These are phyloP conservation scores for Myotis planiceps DNA, from an alignment of 2,797 vertebrate genomes.

Conservation along the genomic window DNA sequence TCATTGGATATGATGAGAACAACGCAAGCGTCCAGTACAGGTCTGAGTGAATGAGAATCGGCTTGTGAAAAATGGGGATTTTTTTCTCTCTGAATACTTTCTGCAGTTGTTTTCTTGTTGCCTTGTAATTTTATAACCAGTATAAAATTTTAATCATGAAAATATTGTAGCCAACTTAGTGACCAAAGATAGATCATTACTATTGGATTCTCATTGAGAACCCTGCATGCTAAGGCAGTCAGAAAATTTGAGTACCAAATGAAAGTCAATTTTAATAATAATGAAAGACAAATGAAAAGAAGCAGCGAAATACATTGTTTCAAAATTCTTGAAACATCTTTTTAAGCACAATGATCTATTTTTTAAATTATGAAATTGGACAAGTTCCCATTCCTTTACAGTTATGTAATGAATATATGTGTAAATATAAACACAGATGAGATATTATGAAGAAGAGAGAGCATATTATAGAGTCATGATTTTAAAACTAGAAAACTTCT, in stretches of 20 bases:
- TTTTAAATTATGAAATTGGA: background rate
- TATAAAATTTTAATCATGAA: slow-evolving; percentile 71
- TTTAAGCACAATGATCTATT: background rate
- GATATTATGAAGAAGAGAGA: background rate
- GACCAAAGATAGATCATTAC: background rate
- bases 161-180: slow-evolving; percentile 34
- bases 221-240: background rate
- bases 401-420: background rate
- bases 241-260: background rate
- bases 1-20: slow-evolving; percentile 84
- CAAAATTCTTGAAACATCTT: background rate
- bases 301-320: background rate
- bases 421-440: background rate
- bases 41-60: slow-evolving; percentile 85
- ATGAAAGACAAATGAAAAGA: background rate
- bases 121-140: slow-evolving; percentile 54
- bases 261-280: background rate
- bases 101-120: slow-evolving; percentile 77
- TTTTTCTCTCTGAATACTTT: slow-evolving; percentile 79
- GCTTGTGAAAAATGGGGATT: slow-evolving; percentile 78
- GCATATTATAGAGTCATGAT: background rate
- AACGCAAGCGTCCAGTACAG: slow-evolving; percentile 86
- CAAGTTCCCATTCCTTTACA: background rate
- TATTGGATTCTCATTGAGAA: slow-evolving; percentile 7
- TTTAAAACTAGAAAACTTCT: background rate